Evolutionary conservation across 1,140 invertebrate species (phyloP).

Genomic region (Amyelois transitella): DNA sequence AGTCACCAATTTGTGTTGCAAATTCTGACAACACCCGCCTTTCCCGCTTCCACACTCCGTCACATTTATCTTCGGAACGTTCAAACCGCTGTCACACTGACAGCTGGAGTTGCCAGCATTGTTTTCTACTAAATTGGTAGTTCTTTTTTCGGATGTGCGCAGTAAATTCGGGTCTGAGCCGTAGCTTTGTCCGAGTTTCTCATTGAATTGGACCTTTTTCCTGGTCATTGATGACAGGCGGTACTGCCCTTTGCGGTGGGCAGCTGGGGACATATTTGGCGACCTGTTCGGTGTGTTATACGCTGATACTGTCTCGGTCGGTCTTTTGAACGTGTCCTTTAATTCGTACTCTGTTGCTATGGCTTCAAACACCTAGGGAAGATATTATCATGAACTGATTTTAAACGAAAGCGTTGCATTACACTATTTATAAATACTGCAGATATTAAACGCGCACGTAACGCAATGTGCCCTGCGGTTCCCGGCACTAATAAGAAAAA

Average conservation of each 20-base stretch:
- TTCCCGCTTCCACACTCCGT: constrained; percentile 12
- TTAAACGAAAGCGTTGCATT: no score
- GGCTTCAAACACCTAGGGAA: constrained; percentile 63
- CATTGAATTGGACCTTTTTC: constrained; percentile 36
- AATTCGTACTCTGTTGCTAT: constrained; percentile 64
- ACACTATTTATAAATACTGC: no score
- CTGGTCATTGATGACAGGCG: constrained; percentile 54
- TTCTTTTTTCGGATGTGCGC: constrained; percentile 10
- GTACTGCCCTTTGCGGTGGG: constrained; percentile 46
- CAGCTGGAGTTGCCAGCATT: constrained; percentile 25
- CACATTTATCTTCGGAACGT: constrained; percentile 31
- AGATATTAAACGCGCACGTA: no score
- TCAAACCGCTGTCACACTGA: constrained; percentile 21
- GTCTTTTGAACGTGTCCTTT: constrained; percentile 34
- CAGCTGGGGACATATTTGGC: constrained; percentile 42
- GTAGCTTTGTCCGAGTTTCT: constrained; percentile 34
- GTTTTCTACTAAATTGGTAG: constrained; percentile 5
- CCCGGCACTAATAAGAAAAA: no score
- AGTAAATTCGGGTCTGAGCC: constrained; percentile 56
- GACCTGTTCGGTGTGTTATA: constrained; percentile 44
- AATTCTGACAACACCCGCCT: constrained; percentile 27
- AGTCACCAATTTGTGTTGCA: constrained; percentile 46
- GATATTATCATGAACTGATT: neutral
- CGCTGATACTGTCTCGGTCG: constrained; percentile 32
- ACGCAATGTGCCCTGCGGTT: no score